Conservation (phyloP, 2,888 invertebrate genomes). For the Cybosia mesomella region DNA sequence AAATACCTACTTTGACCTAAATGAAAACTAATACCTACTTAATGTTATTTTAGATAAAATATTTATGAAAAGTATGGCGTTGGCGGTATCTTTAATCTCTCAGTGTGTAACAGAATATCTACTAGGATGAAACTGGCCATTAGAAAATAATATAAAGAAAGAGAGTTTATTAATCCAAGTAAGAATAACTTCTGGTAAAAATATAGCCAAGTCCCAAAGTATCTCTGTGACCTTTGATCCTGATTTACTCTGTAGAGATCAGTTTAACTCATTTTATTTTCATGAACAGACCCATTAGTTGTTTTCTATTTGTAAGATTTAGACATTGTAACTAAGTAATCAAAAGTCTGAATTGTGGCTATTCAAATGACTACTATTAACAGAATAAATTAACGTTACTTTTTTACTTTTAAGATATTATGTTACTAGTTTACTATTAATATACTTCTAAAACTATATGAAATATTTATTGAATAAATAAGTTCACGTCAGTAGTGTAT, state of each 20-base stretch:
- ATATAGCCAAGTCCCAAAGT: slow-evolving; percentile 3
- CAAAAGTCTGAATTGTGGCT: too few relatives aligned
- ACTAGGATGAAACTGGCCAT: slow-evolving; percentile 1
- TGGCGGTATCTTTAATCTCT: slow-evolving; percentile 5
- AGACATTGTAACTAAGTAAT: too few relatives aligned
- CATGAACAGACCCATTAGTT: too few relatives aligned
- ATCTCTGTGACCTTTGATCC: not conserved
- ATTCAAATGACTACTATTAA: too few relatives aligned
- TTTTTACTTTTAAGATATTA: too few relatives aligned
- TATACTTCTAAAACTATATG: too few relatives aligned
- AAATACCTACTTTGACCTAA: not conserved
- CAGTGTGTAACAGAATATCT: not conserved
- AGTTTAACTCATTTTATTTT: not conserved
- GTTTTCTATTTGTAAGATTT: not conserved
- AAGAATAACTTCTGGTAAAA: not conserved
- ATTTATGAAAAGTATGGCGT: not conserved
- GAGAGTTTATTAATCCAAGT: slow-evolving; percentile 6
- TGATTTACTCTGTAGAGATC: not conserved
- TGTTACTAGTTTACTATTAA: too few relatives aligned
- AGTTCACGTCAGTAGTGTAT: too few relatives aligned
- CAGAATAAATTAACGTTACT: too few relatives aligned
- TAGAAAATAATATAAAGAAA: slow-evolving; percentile 10
- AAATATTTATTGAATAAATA: too few relatives aligned
- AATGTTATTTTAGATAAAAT: not conserved
- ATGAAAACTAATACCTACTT: not conserved